Percentiles rank a stretch among this genome's conserved stretches.
phyloP scores from a whole-genome alignment of 1,140 invertebrate species.

The Platyura marginata region DNA sequence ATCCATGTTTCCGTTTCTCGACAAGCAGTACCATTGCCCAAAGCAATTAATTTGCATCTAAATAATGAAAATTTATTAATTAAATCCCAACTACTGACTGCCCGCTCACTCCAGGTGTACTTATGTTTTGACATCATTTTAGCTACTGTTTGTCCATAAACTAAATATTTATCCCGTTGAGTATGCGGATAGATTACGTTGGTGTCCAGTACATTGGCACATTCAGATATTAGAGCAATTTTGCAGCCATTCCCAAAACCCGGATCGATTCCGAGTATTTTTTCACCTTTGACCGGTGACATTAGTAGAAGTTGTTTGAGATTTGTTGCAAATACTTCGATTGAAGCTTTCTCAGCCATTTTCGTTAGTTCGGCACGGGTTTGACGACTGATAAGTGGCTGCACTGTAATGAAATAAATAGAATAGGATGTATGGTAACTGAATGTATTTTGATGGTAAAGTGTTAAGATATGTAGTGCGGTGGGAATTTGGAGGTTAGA shows the following conservation, averaged over 20 bases:
- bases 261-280: conserved; percentile 72
- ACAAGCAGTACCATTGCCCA: conserved; percentile 80
- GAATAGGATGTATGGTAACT: neutral
- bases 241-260: conserved; percentile 77
- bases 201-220: conserved; percentile 48
- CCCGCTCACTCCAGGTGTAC: no score
- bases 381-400: conserved; percentile 43
- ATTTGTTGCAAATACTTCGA: conserved; percentile 69
- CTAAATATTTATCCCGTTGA: conserved; percentile 9
- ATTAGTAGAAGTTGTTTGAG: conserved; percentile 63
- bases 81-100: no score
- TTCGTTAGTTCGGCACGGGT: conserved; percentile 52
- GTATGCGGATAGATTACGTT: conserved; percentile 46
- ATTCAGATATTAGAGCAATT: conserved; percentile 48
- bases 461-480: no score
- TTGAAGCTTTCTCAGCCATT: conserved; percentile 57
- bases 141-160: conserved; percentile 9
- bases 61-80: no score
- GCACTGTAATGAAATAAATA: conserved; percentile 12
- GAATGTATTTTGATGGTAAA: neutral
- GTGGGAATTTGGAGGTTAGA: no score
- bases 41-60: conserved; percentile 52
- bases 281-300: conserved; percentile 59
- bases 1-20: conserved; percentile 66
- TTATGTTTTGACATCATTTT: conserved; percentile 14